Percentiles rank a stretch among this genome's conserved stretches.
Evolutionary conservation across 2,113 vertebrate genomes (phyloP).

Genomic region (Mormyrus iriodes): DNA sequence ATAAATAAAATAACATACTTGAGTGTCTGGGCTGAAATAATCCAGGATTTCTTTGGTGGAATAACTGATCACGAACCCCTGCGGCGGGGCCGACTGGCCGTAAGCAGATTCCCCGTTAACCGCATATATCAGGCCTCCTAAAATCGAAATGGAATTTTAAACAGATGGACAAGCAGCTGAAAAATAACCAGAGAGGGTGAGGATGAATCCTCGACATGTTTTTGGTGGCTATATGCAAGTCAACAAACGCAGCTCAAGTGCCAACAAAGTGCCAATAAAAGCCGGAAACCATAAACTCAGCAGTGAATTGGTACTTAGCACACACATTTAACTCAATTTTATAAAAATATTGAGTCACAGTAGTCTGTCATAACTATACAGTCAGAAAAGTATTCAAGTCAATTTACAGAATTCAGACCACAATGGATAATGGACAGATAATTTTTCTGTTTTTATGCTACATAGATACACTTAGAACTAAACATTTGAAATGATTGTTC

Average conservation of each 20-base stretch:
- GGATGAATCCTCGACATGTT: not conserved
- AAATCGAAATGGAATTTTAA: slow-evolving; percentile 37
- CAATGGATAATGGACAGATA: not conserved
- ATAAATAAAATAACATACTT: slow-evolving; percentile 56
- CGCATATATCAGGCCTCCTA: slow-evolving; percentile 80
- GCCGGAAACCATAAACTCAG: not conserved
- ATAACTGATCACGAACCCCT: slow-evolving; percentile 88
- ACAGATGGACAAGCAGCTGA: not conserved
- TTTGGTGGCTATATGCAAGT: slow-evolving; percentile 3
- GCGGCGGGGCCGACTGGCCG: slow-evolving; percentile 57
- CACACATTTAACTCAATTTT: not conserved
- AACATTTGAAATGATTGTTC: not conserved
- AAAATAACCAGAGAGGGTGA: not conserved
- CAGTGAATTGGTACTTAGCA: not conserved
- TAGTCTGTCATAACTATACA: not conserved
- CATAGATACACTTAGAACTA: not conserved
- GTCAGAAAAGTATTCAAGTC: not conserved
- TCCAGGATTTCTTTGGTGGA: slow-evolving; percentile 81
- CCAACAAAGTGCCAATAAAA: not conserved
- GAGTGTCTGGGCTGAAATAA: slow-evolving; percentile 73
- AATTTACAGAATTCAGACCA: not conserved
- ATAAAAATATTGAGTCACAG: not conserved
- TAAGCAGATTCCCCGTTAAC: slow-evolving; percentile 77
- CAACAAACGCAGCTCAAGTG: slow-evolving; percentile 17
- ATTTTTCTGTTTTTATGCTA: not conserved